phyloP scores from a whole-genome alignment of 2,888 invertebrate genomes.

The Agrochola lota region DNA sequence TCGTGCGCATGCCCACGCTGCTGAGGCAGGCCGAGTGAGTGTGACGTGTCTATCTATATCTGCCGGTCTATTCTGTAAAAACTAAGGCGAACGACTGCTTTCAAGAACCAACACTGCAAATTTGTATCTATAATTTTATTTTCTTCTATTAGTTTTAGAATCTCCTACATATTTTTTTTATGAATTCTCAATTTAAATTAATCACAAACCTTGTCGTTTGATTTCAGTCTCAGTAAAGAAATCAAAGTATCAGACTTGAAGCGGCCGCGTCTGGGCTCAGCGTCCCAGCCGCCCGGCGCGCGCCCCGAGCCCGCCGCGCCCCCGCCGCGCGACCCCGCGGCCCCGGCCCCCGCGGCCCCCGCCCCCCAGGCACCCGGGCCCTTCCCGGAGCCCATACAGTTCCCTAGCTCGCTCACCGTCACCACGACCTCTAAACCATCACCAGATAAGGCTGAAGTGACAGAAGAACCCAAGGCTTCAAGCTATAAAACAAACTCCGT shows the following conservation, averaged over 20 bases:
- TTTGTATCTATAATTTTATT: not conserved
- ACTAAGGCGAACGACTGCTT: not conserved
- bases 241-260: conserved; percentile 82
- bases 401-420: conserved; percentile 87
- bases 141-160: not conserved
- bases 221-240: conserved; percentile 86
- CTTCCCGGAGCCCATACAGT: conserved; percentile 82
- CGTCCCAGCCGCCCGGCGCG: conserved; percentile 66
- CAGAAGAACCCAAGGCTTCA: conserved; percentile 65
- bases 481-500: conserved; percentile 69
- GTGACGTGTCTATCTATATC: not conserved
- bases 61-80: not conserved
- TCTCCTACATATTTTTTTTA: not conserved
- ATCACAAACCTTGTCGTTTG: not conserved
- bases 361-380: conserved; percentile 28
- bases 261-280: conserved; percentile 77
- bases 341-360: conserved; percentile 16
- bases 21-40: conserved; percentile 35
- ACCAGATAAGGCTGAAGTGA: conserved; percentile 62
- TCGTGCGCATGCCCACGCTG: conserved; percentile 89
- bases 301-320: conserved; percentile 47
- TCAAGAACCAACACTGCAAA: not conserved
- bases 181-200: not conserved
- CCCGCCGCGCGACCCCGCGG: conserved; percentile 46
- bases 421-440: conserved; percentile 78